These are phyloP conservation scores for Pseudochirops cupreus DNA, from an alignment of 2,797 vertebrate genomes.

Conservation along the genomic window DNA sequence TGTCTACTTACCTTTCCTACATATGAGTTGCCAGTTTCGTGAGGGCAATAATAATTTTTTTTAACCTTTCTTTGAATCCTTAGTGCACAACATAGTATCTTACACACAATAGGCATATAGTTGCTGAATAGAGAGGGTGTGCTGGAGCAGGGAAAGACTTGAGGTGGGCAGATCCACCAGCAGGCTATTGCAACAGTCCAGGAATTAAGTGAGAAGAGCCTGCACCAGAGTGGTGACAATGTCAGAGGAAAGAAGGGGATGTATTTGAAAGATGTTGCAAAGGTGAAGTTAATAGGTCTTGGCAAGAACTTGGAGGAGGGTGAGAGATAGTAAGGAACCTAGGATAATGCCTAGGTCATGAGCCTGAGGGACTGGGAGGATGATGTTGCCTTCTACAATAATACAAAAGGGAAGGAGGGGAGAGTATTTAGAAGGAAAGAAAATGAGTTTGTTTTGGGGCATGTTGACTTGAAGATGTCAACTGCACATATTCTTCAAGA, in stretches of 20 bases:
- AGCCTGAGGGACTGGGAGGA: background rate
- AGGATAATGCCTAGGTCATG: background rate
- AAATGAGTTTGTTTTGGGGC: background rate
- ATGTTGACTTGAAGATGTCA: background rate
- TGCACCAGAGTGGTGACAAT: background rate
- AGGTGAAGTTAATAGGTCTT: background rate
- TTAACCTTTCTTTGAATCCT: background rate
- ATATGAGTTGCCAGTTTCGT: background rate
- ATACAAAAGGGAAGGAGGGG: background rate
- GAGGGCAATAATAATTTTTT: background rate
- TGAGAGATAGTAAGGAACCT: background rate
- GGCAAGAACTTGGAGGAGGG: background rate
- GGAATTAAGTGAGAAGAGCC: background rate
- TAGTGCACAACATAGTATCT: background rate
- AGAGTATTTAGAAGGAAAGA: background rate
- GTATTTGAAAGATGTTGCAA: background rate
- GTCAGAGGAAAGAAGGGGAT: background rate
- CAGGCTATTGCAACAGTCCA: background rate
- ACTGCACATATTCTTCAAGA: background rate
- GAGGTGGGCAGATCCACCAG: background rate
- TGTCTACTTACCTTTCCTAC: background rate
- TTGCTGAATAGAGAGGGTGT: background rate
- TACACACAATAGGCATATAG: background rate
- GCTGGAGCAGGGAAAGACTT: background rate
- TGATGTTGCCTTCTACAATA: background rate